Conservation (phyloP, 2,888 invertebrate species). For the Taphrorychus bicolor region DNA sequence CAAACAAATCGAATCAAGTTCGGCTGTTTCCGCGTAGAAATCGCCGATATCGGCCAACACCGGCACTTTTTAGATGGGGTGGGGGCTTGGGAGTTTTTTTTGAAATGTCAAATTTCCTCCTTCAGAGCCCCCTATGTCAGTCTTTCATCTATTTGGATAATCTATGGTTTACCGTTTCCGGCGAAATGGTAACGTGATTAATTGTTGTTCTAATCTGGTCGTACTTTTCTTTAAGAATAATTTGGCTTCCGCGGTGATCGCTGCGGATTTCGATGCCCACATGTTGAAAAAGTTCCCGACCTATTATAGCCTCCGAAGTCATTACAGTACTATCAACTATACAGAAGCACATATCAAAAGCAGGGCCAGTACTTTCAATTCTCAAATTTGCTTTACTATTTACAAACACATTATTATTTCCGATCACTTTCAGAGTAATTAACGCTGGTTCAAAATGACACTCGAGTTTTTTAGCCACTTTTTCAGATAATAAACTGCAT, state of each 20-base stretch:
- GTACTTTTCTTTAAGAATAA: neutral
- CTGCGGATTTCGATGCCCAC: neutral
- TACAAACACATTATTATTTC: neutral
- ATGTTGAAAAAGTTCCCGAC: neutral
- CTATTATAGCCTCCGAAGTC: neutral
- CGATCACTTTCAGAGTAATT: slow-evolving; percentile 5
- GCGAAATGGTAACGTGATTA: neutral
- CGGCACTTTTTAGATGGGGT: no score
- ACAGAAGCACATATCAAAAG: neutral
- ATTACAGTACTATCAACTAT: neutral
- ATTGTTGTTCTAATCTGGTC: neutral
- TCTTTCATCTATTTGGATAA: no score
- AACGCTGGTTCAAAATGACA: slow-evolving; percentile 3
- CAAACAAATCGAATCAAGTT: no score
- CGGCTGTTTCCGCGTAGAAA: no score
- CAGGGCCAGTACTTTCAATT: neutral
- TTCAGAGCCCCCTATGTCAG: no score
- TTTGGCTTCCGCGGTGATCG: neutral
- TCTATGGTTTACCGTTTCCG: neutral
- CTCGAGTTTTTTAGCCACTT: slow-evolving; percentile 5
- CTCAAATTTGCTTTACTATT: no score
- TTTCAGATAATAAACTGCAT: slow-evolving; percentile 11
- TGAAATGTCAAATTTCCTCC: no score
- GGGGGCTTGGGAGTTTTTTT: no score
- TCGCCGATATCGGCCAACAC: no score